Evolutionary conservation across 2,888 invertebrate species (phyloP).

Genomic region (Sicus ferrugineus): DNA sequence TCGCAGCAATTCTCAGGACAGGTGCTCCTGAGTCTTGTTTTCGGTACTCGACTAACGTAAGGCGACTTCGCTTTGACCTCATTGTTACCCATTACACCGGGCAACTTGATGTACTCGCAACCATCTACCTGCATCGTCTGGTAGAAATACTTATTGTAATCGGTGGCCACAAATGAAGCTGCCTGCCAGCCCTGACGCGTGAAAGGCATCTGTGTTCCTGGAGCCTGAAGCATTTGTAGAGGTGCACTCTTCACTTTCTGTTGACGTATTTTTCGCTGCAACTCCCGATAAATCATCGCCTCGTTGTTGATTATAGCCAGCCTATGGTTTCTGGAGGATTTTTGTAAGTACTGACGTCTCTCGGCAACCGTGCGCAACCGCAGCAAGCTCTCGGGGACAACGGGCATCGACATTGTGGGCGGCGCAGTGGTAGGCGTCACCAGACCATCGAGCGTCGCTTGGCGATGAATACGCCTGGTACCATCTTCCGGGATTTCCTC

Average conservation of each 20-base stretch:
- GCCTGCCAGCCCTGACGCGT: conserved; percentile 62
- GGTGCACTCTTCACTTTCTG: conserved; percentile 54
- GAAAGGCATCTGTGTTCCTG: conserved; percentile 55
- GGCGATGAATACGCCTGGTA: conserved; percentile 31
- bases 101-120: conserved; percentile 51
- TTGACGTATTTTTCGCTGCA: conserved; percentile 57
- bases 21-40: conserved; percentile 7
- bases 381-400: conserved; percentile 56
- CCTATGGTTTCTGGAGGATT: conserved; percentile 56
- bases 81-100: conserved; percentile 59
- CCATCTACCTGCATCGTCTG: conserved; percentile 56
- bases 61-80: conserved; percentile 49
- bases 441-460: conserved; percentile 55
- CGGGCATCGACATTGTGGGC: conserved; percentile 59
- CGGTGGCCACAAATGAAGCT: conserved; percentile 59
- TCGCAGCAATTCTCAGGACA: conserved; percentile 49
- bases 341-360: conserved; percentile 65
- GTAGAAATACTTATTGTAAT: conserved; percentile 59
- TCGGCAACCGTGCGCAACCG: conserved; percentile 68
- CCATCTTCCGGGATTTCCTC: conserved; percentile 34
- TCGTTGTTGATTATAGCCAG: conserved; percentile 64
- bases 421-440: conserved; percentile 55
- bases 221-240: conserved; percentile 53
- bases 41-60: conserved; percentile 45
- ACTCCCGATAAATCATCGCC: conserved; percentile 58